Conservation (phyloP, 1,140 invertebrate species). For the Berghia stephanieae region DNA sequence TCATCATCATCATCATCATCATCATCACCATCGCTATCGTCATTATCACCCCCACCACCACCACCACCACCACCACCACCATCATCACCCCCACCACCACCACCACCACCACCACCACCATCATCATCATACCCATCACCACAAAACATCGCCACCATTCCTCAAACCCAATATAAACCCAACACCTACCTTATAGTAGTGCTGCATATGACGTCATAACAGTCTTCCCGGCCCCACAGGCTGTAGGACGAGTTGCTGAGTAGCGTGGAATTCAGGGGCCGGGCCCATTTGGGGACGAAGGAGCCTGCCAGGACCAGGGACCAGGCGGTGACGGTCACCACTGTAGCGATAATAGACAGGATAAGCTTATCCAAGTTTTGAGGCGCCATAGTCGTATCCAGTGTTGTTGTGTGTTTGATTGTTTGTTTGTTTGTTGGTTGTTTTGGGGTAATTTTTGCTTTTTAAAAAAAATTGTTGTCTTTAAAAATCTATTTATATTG, state of each 20-base stretch:
- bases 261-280: slow-evolving; percentile 6
- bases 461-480: no score
- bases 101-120: no score
- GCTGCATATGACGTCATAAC: slow-evolving; percentile 25
- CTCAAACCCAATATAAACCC: slow-evolving; percentile 4
- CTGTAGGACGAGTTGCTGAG: slow-evolving; percentile 19
- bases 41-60: no score
- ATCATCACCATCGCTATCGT: no score
- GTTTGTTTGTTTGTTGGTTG: no score
- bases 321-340: slow-evolving; percentile 18
- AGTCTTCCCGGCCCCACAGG: slow-evolving; percentile 30
- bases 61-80: no score
- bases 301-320: slow-evolving; percentile 23
- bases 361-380: slow-evolving; percentile 30
- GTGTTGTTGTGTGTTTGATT: slow-evolving; percentile 49
- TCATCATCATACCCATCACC: no score
- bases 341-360: slow-evolving; percentile 17
- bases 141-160: no score
- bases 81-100: no score
- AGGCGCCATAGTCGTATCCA: slow-evolving; percentile 40
- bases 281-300: slow-evolving; percentile 29
- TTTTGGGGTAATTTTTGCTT: no score
- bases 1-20: no score
- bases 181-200: slow-evolving; percentile 16
- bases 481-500: no score